A percentile compares a stretch with the other conserved stretches of the same genome.
Evolutionary conservation across 64 coral and sea anemone genomes (phyloP).

Genomic region (Trachythela sp.): DNA sequence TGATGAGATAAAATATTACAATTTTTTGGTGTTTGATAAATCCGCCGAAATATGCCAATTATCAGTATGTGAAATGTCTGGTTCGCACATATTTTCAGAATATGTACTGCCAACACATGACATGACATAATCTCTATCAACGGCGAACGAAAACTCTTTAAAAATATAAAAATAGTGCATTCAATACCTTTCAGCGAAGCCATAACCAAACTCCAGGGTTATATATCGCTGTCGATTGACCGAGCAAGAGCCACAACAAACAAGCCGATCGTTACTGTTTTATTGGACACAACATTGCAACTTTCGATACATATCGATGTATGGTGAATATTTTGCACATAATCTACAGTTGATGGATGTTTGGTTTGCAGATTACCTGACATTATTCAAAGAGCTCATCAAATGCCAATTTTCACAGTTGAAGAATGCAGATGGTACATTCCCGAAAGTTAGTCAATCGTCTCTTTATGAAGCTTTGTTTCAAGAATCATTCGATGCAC

Average conservation of each 20-base stretch:
- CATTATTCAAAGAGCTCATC: not conserved
- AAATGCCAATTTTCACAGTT: not conserved
- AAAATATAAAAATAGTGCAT: not conserved
- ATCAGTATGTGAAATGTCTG: slow-evolving; percentile 15
- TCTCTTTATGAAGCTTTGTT: slow-evolving; percentile 9
- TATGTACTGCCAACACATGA: not conserved
- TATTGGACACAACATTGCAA: not conserved
- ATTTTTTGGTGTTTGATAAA: not conserved
- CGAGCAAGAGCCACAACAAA: not conserved
- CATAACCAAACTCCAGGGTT: not conserved
- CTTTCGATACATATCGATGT: not conserved
- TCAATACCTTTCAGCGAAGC: not conserved
- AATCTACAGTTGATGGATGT: not conserved
- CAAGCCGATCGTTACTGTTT: not conserved
- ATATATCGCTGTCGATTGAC: not conserved
- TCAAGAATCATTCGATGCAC: slow-evolving; percentile 35
- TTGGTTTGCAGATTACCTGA: not conserved
- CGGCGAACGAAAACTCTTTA: not conserved
- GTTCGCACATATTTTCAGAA: slow-evolving; percentile 1
- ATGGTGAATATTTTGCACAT: not conserved
- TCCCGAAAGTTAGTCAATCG: not conserved
- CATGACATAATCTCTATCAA: not conserved
- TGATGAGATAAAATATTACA: slow-evolving; percentile 18
- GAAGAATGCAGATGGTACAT: not conserved
- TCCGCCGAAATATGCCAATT: slow-evolving; percentile 38